Conservation (phyloP, 92 coral and sea anemone genomes). For the Epizoanthus illoricatus region DNA sequence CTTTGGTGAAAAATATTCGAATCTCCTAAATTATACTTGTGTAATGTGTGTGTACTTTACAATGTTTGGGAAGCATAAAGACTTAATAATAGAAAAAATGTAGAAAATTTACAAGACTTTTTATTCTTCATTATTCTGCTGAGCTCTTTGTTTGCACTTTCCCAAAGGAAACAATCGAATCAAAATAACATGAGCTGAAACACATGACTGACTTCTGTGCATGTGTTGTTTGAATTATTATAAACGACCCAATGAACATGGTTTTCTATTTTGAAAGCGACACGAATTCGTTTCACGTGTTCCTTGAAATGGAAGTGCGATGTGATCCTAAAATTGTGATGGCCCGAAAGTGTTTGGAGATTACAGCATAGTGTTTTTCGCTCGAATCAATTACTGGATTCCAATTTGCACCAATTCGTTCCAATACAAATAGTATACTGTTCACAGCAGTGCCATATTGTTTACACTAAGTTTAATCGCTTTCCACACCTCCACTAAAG, state of each 20-base stretch:
- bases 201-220: conserved; percentile 9
- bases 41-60: neutral
- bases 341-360: neutral
- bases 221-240: conserved; percentile 19
- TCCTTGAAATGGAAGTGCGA: neutral
- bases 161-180: conserved; percentile 19
- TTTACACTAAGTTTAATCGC: conserved; percentile 43
- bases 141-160: neutral
- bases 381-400: conserved; percentile 20
- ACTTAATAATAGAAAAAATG: no score
- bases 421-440: conserved; percentile 33
- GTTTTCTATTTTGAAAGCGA: conserved; percentile 9
- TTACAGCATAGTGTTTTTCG: conserved; percentile 11
- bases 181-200: neutral
- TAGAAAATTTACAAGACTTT: no score
- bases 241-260: neutral
- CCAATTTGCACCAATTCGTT: conserved; percentile 35
- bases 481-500: conserved; percentile 42
- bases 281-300: neutral
- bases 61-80: no score
- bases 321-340: neutral
- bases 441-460: conserved; percentile 31
- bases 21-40: neutral
- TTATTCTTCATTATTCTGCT: conserved; percentile 2
- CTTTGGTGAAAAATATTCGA: neutral